Conservation (phyloP, 2,888 invertebrate species). For the Hemistola chrysoprasaria region DNA sequence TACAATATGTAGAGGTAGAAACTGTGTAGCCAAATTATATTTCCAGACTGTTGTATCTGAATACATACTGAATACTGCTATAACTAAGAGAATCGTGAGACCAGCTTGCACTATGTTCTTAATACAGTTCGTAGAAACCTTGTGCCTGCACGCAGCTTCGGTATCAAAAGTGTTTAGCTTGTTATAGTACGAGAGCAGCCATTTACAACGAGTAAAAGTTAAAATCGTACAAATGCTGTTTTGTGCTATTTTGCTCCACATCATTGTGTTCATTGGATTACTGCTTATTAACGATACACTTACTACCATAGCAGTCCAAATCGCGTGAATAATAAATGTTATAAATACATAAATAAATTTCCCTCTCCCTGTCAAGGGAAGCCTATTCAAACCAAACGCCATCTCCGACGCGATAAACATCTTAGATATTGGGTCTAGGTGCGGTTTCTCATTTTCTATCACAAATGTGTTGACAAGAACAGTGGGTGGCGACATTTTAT, state of each 20-base stretch:
- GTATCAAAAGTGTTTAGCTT: constrained; percentile 49
- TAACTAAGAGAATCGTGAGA: constrained; percentile 29
- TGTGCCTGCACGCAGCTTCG: constrained; percentile 45
- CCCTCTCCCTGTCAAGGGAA: constrained; percentile 36
- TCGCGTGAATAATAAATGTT: constrained; percentile 29
- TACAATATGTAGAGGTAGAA: constrained; percentile 34
- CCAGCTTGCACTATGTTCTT: constrained; percentile 35
- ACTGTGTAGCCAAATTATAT: constrained; percentile 12
- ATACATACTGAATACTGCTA: too few species aligned
- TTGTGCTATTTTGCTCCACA: constrained; percentile 20
- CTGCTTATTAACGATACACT: not conserved
- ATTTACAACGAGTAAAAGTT: constrained; percentile 38
- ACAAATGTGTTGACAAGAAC: constrained; percentile 49
- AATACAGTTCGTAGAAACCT: constrained; percentile 36
- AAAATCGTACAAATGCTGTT: constrained; percentile 35
- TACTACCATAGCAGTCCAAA: constrained; percentile 16
- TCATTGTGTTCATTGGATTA: not conserved
- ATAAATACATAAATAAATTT: constrained; percentile 29
- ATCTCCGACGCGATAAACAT: constrained; percentile 39
- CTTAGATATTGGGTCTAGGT: constrained; percentile 47
- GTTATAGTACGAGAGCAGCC: constrained; percentile 41
- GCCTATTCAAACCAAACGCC: constrained; percentile 41
- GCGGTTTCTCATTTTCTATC: constrained; percentile 30
- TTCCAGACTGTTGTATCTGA: too few species aligned
- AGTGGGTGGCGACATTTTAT: constrained; percentile 39